Conservation (phyloP, 2,888 invertebrate species). For the Byasa hedistus region DNA sequence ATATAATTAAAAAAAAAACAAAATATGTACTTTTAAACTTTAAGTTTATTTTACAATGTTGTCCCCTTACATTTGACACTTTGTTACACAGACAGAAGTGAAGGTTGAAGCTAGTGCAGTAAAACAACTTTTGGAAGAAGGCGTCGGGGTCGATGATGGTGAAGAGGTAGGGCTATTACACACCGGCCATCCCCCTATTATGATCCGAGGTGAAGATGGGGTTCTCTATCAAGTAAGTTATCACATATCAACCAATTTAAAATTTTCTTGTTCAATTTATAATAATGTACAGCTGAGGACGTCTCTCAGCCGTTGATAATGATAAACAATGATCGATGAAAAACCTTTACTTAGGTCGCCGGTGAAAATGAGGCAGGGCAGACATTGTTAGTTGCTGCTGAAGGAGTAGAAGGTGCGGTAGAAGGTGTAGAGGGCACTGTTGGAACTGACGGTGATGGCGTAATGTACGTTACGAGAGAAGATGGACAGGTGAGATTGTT, state of each 20-base stretch:
- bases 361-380: conserved; percentile 90
- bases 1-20: neutral
- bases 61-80: neutral
- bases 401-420: conserved; percentile 86
- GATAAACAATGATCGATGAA: no score
- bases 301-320: no score
- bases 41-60: neutral
- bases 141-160: conserved; percentile 64
- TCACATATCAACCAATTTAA: neutral
- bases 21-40: neutral
- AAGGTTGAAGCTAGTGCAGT: conserved; percentile 80
- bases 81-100: conserved; percentile 54
- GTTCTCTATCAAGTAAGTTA: conserved; percentile 83
- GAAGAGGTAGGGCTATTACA: conserved; percentile 65
- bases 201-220: conserved; percentile 92
- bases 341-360: conserved; percentile 79
- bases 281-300: no score
- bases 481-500: conserved; percentile 66
- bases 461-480: conserved; percentile 73
- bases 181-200: conserved; percentile 81
- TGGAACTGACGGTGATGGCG: conserved; percentile 87
- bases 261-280: no score
- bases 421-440: conserved; percentile 79
- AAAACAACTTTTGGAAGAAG: conserved; percentile 76
- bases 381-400: conserved; percentile 84